These are phyloP conservation scores for Glossophaga mutica DNA, from an alignment of 2,797 vertebrate genomes.

Conservation along the genomic window DNA sequence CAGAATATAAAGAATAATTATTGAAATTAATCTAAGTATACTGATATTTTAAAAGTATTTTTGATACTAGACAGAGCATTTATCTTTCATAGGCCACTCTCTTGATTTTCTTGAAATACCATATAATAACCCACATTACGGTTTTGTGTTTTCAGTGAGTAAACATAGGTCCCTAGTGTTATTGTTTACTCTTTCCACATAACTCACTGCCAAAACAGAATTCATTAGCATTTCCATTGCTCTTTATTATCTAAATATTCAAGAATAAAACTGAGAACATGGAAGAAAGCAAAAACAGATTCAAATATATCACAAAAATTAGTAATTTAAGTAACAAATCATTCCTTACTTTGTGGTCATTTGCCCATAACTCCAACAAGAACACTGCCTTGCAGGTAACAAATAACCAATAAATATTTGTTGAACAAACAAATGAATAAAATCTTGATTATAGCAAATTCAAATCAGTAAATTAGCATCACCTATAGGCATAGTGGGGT, in stretches of 20 bases:
- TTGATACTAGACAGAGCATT: neutral
- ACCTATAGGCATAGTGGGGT: neutral
- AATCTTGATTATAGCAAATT: neutral
- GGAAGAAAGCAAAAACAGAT: neutral
- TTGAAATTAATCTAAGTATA: constrained; percentile 16
- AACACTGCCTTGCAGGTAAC: neutral
- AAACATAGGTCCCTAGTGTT: neutral
- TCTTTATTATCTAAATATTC: neutral
- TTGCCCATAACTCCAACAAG: neutral
- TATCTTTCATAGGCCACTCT: neutral
- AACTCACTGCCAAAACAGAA: neutral
- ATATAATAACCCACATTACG: neutral
- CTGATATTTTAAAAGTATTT: neutral
- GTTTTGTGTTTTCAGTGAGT: constrained; percentile 10
- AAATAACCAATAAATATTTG: neutral
- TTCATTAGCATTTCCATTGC: neutral
- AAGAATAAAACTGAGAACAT: neutral
- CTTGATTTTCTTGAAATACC: constrained; percentile 12
- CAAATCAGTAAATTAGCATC: neutral
- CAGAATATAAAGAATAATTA: neutral
- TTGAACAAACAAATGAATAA: neutral
- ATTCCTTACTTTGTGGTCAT: neutral
- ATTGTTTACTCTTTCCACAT: neutral
- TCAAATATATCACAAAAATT: neutral
- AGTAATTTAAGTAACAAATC: neutral